Base-by-base conservation (phyloP, 1,140 invertebrate genomes). In the Bombus polaris region DNA sequence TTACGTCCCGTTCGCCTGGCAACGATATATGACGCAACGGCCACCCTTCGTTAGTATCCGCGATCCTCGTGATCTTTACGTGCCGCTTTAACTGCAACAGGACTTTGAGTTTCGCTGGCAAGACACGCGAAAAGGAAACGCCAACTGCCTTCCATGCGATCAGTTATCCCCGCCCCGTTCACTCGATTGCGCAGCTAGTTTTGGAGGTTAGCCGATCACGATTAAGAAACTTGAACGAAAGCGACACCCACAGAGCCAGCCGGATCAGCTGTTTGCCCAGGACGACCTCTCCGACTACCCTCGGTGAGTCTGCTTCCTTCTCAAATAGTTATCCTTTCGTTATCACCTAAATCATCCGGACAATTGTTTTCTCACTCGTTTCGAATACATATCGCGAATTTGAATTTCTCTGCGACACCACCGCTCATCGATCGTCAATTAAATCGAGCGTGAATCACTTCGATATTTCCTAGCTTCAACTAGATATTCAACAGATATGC, bases 191-290 rank as follows among this genome's bases (percentile, higher is more conserved):
- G 78, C 84, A 81, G 79, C 72, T 22, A 85, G 42, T 82, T 83
- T 86, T 86, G 85, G 85, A 86, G 85, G 85, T 86, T 86, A 86
- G 73, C 81, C 73, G 80, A 85, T 85, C 77, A 47, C 81, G 72
- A 83, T 83, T 83, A 42, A 79, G 82, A 72, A 87, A 72, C 82
- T 90, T 81, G 68, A 80, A 78, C 87, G 84, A 88, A 86, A 88
- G 81, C 87, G 87, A 91, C 89, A 91, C 80, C 87, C 90, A 89
- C 82, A 65, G 81, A 90, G 84, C 71, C 44, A 78, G 76, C 47
- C 81, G 82, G 80, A 91, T 91, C 90, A 91, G 90, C 90, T 91
- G 90, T 91, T 91, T 70, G 76, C 68, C 44, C 81, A 80, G 79
- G 71, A 77, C 90, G 87, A 88, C 81, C 65, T 83, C 79, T 18